These are phyloP conservation scores for Cavia porcellus DNA, from an alignment of 2,113 vertebrate genomes.

Conservation along the genomic window DNA sequence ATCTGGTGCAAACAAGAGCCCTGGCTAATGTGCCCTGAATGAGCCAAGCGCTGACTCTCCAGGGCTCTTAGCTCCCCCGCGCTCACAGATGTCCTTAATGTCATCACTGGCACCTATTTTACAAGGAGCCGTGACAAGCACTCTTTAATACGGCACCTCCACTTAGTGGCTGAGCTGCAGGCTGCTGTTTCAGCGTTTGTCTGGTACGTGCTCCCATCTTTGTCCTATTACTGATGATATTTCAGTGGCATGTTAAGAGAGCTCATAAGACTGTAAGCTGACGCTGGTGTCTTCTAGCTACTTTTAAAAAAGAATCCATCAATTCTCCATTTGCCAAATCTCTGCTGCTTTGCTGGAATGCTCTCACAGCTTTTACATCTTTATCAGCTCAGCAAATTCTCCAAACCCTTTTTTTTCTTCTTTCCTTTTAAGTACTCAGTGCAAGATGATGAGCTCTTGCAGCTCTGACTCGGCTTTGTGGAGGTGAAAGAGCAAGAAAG, in stretches of 20 bases:
- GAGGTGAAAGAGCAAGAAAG: background rate
- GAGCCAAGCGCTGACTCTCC: background rate
- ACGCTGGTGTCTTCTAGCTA: background rate
- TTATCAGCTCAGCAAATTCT: slow-evolving; percentile 42
- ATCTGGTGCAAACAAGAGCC: background rate
- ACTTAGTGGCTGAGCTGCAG: background rate
- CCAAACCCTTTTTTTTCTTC: background rate
- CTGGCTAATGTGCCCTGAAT: background rate
- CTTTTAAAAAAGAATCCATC: slow-evolving; percentile 46
- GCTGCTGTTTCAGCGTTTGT: background rate
- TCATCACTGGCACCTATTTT: background rate
- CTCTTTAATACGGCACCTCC: background rate
- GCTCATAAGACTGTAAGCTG: background rate
- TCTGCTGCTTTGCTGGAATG: background rate
- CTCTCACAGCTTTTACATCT: background rate
- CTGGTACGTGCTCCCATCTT: background rate
- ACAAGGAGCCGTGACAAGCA: background rate
- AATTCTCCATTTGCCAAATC: slow-evolving; percentile 29
- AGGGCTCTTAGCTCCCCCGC: background rate
- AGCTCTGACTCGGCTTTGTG: background rate
- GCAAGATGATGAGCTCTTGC: background rate
- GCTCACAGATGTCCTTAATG: background rate
- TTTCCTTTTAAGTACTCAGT: background rate
- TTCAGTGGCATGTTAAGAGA: background rate
- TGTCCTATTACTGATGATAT: background rate